Conservation (phyloP, 2,888 invertebrate species). For the Ophion slaviceki region DNA sequence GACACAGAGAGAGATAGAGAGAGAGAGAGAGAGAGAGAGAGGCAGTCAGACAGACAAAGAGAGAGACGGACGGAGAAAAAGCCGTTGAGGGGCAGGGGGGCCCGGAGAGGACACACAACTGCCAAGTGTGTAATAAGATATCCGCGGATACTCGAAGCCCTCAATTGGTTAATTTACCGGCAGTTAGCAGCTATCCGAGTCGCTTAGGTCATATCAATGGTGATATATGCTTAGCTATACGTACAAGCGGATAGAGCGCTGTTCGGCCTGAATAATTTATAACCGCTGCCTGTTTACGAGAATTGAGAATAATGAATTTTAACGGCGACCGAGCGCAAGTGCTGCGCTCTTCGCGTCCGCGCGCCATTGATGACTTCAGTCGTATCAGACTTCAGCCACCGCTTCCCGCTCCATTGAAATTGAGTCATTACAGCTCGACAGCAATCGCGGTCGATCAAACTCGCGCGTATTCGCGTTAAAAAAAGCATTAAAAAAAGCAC, state of each 20-base stretch:
- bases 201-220: constrained; percentile 82
- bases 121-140: constrained; percentile 83
- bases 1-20: constrained; percentile 21
- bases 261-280: constrained; percentile 84
- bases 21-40: constrained; percentile 6
- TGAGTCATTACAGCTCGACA: constrained; percentile 56
- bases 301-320: constrained; percentile 84
- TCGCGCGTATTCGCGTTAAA: neutral
- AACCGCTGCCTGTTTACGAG: constrained; percentile 84
- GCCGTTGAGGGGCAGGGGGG: neutral
- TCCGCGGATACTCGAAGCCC: constrained; percentile 84
- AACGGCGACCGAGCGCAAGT: constrained; percentile 72
- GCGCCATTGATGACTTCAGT: constrained; percentile 76
- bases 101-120: constrained; percentile 58
- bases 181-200: constrained; percentile 82
- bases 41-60: no score
- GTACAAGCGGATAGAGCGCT: constrained; percentile 69
- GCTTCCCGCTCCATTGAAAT: constrained; percentile 55
- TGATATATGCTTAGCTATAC: constrained; percentile 50
- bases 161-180: constrained; percentile 84
- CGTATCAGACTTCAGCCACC: constrained; percentile 47
- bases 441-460: constrained; percentile 45
- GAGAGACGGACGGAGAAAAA: neutral
- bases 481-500: neutral
- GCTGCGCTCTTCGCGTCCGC: constrained; percentile 47